These are phyloP conservation scores for Antidorcas marsupialis DNA, from an alignment of 2,113 vertebrate species.

Conservation along the genomic window DNA sequence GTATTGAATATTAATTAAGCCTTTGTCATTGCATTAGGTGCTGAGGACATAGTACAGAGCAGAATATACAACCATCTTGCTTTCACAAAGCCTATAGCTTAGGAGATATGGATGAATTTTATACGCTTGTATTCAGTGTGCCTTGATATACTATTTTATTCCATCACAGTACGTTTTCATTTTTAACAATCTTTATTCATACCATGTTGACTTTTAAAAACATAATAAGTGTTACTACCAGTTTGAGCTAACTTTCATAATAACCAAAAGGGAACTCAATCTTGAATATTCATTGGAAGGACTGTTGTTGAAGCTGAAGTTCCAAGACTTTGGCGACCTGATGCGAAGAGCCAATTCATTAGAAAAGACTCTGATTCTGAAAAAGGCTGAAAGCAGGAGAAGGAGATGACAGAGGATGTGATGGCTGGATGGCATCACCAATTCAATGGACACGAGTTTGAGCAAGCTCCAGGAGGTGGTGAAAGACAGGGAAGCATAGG, in stretches of 20 bases:
- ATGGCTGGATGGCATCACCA: neutral
- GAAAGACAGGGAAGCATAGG: neutral
- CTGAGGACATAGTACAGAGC: neutral
- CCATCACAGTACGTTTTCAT: neutral
- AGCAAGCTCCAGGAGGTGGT: neutral
- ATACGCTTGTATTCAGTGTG: neutral
- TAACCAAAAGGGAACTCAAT: neutral
- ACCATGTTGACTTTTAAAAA: neutral
- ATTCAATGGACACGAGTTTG: neutral
- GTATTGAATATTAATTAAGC: neutral
- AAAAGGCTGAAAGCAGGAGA: neutral
- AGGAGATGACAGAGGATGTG: neutral
- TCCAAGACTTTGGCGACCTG: neutral
- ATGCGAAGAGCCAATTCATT: rapidly evolving
- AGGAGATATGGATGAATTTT: neutral
- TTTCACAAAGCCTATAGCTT: neutral
- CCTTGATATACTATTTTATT: neutral
- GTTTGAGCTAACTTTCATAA: neutral
- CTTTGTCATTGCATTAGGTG: neutral
- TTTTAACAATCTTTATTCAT: neutral
- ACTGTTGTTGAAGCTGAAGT: neutral
- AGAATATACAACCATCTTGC: neutral
- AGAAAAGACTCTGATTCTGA: neutral
- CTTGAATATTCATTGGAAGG: neutral
- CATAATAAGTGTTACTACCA: neutral